A percentile compares a stretch with the other conserved stretches of the same genome.
Evolutionary conservation across 1,140 invertebrate species (phyloP).

Genomic region (Melitaea cinxia): DNA sequence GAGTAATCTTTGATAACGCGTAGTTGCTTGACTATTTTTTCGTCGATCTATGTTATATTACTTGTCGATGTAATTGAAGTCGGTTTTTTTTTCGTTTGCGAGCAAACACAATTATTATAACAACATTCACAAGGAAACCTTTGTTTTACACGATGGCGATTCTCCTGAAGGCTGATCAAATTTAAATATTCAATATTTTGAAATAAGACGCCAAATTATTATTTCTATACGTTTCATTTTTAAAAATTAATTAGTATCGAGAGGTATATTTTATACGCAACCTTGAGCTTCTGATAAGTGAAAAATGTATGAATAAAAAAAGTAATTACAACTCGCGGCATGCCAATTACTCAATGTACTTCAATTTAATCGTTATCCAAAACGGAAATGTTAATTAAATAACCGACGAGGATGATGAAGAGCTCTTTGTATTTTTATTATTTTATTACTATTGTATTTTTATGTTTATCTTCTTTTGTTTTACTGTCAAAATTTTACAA

Average conservation of each 20-base stretch:
- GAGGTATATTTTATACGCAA: background rate
- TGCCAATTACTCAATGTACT: slow-evolving; percentile 4
- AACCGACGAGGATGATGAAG: background rate
- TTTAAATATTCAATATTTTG: background rate
- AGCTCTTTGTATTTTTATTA: background rate
- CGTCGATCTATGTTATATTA: no score
- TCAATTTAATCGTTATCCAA: slow-evolving; percentile 6
- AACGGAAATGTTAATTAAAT: slow-evolving; percentile 5
- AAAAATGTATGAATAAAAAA: slow-evolving; percentile 4
- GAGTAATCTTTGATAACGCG: no score
- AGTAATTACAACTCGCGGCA: background rate
- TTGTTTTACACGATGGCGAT: no score
- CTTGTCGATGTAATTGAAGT: no score
- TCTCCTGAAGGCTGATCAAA: background rate
- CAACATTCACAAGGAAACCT: no score
- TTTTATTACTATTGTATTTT: background rate
- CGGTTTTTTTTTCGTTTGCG: no score
- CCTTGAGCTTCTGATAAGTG: background rate
- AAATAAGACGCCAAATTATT: background rate
- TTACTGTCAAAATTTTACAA: no score
- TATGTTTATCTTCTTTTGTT: background rate
- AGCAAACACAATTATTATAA: no score
- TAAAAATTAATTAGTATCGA: background rate
- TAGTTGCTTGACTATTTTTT: no score
- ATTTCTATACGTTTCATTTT: background rate